phyloP scores from a whole-genome alignment of 2,888 invertebrate genomes.

The Hydropsyche betteni region DNA sequence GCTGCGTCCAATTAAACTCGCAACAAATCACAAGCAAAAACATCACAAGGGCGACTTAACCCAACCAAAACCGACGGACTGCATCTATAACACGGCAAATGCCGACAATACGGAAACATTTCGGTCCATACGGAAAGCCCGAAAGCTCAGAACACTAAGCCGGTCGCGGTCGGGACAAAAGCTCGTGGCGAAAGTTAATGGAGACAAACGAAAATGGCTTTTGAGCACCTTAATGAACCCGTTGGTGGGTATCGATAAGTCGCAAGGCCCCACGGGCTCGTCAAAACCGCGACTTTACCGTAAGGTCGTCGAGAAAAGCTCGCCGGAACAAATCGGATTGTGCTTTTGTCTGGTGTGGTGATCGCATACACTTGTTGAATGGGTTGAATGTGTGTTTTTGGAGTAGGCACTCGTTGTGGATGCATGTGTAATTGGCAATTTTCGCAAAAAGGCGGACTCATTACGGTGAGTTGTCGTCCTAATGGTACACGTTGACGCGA shows the following conservation, averaged over 20 bases:
- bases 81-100: too few relatives aligned
- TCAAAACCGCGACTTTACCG: neutral
- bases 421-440: conserved; percentile 23
- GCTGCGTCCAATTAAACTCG: too few relatives aligned
- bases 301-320: neutral
- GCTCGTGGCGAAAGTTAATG: conserved; percentile 37
- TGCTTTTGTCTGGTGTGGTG: neutral
- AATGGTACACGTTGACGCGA: conserved; percentile 13
- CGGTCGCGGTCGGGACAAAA: conserved; percentile 34
- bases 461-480: neutral
- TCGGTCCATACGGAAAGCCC: neutral
- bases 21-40: too few relatives aligned
- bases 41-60: too few relatives aligned
- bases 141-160: conserved; percentile 32
- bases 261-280: conserved; percentile 1
- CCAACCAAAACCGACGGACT: too few relatives aligned
- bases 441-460: conserved; percentile 20
- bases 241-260: conserved; percentile 33
- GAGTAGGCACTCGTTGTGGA: neutral
- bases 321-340: neutral
- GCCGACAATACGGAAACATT: too few relatives aligned
- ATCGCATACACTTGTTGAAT: conserved; percentile 3
- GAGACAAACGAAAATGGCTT: conserved; percentile 6
- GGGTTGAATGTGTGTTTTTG: neutral
- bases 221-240: conserved; percentile 36